Percentiles rank a stretch among this genome's conserved stretches.
These are phyloP conservation scores for Pelvicachromis taeniatus DNA, from an alignment of 2,113 vertebrate genomes.

Conservation along the genomic window DNA sequence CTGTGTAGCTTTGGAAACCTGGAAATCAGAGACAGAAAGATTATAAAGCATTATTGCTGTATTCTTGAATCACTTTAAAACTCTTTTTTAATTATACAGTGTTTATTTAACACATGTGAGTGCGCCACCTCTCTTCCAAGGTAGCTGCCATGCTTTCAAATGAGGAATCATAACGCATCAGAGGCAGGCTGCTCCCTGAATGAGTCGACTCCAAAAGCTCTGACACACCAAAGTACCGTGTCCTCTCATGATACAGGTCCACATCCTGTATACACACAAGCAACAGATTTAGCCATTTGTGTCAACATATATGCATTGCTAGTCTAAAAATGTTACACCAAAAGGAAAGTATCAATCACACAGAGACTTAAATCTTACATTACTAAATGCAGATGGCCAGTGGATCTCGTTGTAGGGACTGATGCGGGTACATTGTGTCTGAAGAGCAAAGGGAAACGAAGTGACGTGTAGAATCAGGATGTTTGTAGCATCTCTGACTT, in stretches of 20 bases:
- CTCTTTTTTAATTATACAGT: not conserved
- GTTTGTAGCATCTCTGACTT: conserved; percentile 89
- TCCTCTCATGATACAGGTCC: conserved; percentile 88
- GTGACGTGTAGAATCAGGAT: conserved; percentile 94
- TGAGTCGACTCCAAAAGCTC: conserved; percentile 91
- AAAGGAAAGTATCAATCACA: not conserved
- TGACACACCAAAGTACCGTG: conserved; percentile 89
- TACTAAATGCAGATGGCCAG: conserved; percentile 86
- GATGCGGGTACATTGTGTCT: conserved; percentile 91
- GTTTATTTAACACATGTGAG: not conserved
- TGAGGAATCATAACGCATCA: conserved; percentile 90
- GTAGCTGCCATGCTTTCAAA: conserved; percentile 93
- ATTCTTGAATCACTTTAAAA: not conserved
- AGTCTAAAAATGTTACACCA: not conserved
- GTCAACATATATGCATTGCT: not conserved
- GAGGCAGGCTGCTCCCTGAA: conserved; percentile 86
- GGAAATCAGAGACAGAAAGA: conserved; percentile 6
- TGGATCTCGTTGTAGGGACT: conserved; percentile 97
- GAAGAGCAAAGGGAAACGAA: conserved; percentile 92
- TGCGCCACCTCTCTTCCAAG: conserved; percentile 85
- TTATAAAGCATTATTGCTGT: not conserved
- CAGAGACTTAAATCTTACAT: conserved; percentile 71
- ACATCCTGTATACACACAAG: conserved; percentile 73
- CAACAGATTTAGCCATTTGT: not conserved
- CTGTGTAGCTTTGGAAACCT: conserved; percentile 96